phyloP scores from a whole-genome alignment of 2,888 invertebrate genomes.

The Heliothis peltigera region DNA sequence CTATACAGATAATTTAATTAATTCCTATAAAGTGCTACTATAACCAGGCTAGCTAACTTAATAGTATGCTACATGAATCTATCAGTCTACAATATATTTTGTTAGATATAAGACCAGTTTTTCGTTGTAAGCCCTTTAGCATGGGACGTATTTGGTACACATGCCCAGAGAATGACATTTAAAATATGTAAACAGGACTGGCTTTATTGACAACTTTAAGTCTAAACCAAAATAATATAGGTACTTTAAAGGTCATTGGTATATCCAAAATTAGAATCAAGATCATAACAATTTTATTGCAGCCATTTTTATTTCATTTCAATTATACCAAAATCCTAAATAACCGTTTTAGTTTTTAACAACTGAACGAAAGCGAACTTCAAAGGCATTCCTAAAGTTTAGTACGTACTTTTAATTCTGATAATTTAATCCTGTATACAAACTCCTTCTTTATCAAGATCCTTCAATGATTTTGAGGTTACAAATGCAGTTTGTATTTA shows the following conservation, averaged over 20 bases:
- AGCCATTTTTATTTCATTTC: background rate
- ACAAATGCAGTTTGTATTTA: constrained; percentile 30
- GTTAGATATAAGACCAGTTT: too few relatives aligned
- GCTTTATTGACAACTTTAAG: background rate
- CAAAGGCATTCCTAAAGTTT: too few relatives aligned
- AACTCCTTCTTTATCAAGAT: too few relatives aligned
- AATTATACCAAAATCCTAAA: too few relatives aligned
- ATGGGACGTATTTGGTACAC: background rate
- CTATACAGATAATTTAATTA: background rate
- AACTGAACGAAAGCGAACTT: too few relatives aligned
- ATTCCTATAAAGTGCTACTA: background rate
- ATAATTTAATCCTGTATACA: too few relatives aligned
- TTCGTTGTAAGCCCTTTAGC: too few relatives aligned
- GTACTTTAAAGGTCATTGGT: background rate
- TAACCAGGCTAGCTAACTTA: background rate
- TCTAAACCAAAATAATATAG: background rate
- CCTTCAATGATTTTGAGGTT: constrained; percentile 2
- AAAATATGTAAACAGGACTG: background rate
- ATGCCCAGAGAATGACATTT: background rate
- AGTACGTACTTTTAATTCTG: too few relatives aligned
- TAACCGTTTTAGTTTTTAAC: too few relatives aligned
- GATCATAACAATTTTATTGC: background rate
- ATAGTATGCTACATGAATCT: too few relatives aligned
- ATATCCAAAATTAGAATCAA: constrained; percentile 1
- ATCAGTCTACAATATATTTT: background rate